Conservation (phyloP, 2,113 vertebrate species). For the Microtus pennsylvanicus region DNA sequence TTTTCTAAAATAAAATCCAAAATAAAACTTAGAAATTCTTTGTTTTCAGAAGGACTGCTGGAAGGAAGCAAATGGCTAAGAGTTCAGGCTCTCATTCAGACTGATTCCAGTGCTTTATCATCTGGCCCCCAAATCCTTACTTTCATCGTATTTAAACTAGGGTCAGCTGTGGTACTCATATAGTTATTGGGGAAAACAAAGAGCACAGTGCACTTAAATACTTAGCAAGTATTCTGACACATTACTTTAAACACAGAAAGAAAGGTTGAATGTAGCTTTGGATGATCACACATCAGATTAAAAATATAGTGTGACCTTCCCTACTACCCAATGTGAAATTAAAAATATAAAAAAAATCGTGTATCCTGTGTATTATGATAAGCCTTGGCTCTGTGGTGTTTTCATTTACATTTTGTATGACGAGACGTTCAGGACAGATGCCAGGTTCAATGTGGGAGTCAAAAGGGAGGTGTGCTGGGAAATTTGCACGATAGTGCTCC, state of each 20-base stretch:
- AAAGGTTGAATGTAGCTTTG: not conserved
- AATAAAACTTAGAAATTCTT: not conserved
- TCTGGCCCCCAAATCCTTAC: not conserved
- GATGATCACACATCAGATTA: not conserved
- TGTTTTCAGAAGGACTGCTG: not conserved
- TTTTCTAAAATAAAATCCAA: conserved; percentile 1
- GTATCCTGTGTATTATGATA: not conserved
- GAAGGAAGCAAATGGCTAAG: not conserved
- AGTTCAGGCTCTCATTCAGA: not conserved
- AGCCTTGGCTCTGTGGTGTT: not conserved
- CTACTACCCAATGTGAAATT: not conserved
- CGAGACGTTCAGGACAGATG: not conserved
- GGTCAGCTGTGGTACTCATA: not conserved
- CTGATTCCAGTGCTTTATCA: not conserved
- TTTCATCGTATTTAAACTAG: conserved; percentile 45
- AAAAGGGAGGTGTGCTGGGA: conserved; percentile 1
- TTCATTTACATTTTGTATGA: conserved; percentile 37
- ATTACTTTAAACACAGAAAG: not conserved
- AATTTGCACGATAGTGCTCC: conserved; percentile 43
- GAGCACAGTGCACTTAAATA: not conserved
- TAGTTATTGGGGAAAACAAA: not conserved
- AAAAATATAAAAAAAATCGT: not conserved
- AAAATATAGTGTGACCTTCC: not conserved
- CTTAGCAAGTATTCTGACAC: not conserved
- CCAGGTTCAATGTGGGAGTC: not conserved